Evolutionary conservation across 2,797 vertebrate species (phyloP), one percentile per base, ranked within the genome.

Genomic region (Rhabdophis nuchalis): DNA sequence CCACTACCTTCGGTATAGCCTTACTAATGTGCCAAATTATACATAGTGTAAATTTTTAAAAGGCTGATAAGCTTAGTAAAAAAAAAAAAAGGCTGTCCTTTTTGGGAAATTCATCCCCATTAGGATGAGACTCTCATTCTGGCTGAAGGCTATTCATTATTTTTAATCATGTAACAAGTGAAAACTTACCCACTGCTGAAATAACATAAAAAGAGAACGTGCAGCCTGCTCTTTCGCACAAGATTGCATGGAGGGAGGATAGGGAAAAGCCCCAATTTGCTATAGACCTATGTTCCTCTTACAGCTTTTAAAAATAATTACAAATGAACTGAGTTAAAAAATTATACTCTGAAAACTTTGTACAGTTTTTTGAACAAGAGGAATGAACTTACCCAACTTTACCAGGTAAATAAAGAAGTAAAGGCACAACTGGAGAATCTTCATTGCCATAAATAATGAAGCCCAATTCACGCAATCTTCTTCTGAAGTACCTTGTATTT

Each of bases 401-500:
- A 68, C 98, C 98, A 64, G 99, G 99, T 98, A 99, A 98, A 96
- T 98, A 99, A 94, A 99, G 98, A 93, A 99, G 98, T 92, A 99
- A 95, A 0, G 99, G 99, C 36, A 99, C 96, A 93, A 99, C 98
- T 6, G 99, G 98, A 82, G 99, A 99, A 94, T 98, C 97, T 50
- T 99, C 97, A 87, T 98, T 97, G 93, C 99, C 99, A 16, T 99
- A 99, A 97, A 98, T 98, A 96, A 99, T 99, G 97, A 99, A 99
- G 95, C 99, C 99, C 98, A 99, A 97, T 97, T 99, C 97, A 85
- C 96, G 98, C 92, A 99, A 96, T 94, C 95, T 97, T 95, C 97
- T 95, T 86, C 99, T 97, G 98, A 99, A 99, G 97, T 99, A 99
- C 92, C 97, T 97, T 93, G 98, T 98, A 96, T 99, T 99, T 96